Conservation (phyloP, 1,140 invertebrate species). For the Pomacea maculata region DNA sequence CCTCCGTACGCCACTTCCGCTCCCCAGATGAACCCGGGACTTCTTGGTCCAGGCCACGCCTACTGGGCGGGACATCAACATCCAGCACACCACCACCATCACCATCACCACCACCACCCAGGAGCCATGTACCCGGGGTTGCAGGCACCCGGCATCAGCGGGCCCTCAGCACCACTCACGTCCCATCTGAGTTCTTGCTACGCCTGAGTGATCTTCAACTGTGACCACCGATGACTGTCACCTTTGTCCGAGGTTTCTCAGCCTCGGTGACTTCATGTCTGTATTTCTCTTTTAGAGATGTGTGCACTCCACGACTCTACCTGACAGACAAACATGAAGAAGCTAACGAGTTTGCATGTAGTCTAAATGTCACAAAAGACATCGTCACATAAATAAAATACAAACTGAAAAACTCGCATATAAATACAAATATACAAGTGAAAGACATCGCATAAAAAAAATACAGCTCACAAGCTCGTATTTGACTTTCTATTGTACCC, state of each 20-base stretch:
- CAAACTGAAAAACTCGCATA: no score
- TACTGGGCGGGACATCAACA: slow-evolving; percentile 13
- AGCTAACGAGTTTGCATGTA: no score
- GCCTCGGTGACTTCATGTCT: neutral
- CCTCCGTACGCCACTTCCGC: slow-evolving; percentile 1
- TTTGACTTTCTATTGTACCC: no score
- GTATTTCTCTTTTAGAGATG: neutral
- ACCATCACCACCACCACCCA: slow-evolving; percentile 5
- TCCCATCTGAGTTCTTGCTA: slow-evolving; percentile 18
- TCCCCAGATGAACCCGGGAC: slow-evolving; percentile 13
- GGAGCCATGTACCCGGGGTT: slow-evolving; percentile 16
- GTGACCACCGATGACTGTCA: neutral
- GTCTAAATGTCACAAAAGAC: no score
- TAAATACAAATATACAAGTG: no score
- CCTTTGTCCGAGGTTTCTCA: neutral
- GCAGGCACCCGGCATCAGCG: slow-evolving; percentile 10
- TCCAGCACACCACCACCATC: slow-evolving; percentile 2
- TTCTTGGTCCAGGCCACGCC: slow-evolving; percentile 13
- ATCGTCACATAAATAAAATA: no score
- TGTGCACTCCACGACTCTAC: neutral
- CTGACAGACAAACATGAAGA: neutral
- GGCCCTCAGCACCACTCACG: neutral
- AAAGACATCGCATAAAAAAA: no score
- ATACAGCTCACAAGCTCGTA: no score
- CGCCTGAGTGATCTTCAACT: neutral